phyloP scores from a whole-genome alignment of 2,888 invertebrate species.

The Noctua pronuba region DNA sequence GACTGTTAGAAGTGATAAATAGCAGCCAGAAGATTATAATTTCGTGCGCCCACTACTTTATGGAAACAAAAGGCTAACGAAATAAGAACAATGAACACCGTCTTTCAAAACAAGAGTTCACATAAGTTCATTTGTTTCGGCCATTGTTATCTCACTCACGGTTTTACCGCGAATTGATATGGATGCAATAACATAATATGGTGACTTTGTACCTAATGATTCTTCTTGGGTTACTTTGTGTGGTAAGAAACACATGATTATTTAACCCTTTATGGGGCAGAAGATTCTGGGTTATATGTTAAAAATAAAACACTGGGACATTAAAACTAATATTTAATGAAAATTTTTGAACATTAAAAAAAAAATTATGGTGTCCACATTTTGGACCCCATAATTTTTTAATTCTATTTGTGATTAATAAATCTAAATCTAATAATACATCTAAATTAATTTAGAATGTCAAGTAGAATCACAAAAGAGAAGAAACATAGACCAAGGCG shows the following conservation, averaged over 20 bases:
- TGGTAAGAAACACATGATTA: not conserved
- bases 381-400: too few relatives aligned
- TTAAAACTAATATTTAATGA: slow-evolving; percentile 8
- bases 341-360: slow-evolving; percentile 4
- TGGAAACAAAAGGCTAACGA: slow-evolving; percentile 14
- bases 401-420: too few relatives aligned
- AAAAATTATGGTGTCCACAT: not conserved
- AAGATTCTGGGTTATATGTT: slow-evolving; percentile 14
- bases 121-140: slow-evolving; percentile 32
- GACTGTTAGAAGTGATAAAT: not conserved
- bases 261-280: slow-evolving; percentile 7
- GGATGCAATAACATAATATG: slow-evolving; percentile 15
- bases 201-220: slow-evolving; percentile 28
- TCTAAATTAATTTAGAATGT: not conserved
- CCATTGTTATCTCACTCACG: slow-evolving; percentile 52
- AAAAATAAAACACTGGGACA: not conserved
- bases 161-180: slow-evolving; percentile 55
- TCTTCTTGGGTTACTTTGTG: slow-evolving; percentile 6
- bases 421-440: too few relatives aligned
- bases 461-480: not conserved
- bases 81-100: slow-evolving; percentile 34
- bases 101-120: slow-evolving; percentile 29
- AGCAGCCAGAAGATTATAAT: slow-evolving; percentile 1
- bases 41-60: not conserved
- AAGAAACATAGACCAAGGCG: not conserved